Base-by-base conservation (phyloP, 2,888 invertebrate species). In the Mesochorus sp. region DNA sequence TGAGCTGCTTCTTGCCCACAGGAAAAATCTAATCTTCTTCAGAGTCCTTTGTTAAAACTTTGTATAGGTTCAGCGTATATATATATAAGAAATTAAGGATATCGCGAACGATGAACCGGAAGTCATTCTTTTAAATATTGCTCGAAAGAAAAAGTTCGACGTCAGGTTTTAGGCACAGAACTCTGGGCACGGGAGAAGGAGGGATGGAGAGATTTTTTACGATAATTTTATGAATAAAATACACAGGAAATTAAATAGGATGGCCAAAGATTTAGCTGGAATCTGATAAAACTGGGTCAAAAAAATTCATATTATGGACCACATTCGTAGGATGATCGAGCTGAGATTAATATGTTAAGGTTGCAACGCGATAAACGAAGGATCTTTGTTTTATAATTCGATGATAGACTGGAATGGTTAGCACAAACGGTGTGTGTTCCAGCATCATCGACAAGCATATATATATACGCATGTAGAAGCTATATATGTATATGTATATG, bases 301-400 rank as follows among this genome's bases (percentile, higher is more conserved):
- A 34, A 8, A 10, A 8, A 34, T 34, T 34, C 3, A 8, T 8
- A 34, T 10, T 34, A n/a, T n/a, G n/a, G n/a, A 34, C 34, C 34
- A 34, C 10, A 2, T 34, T 8, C n/a, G n/a, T 34, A 10, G 8
- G 4, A 34, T n/a, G 4, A 34, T 34, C 34, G 34, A 34, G 6
- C 1, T 1, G 8, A 34, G 34, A 8, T 8, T 34, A 34, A 34
- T 34, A 10, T 2, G 6, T 34, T 34, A 1, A 10, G 8, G 8
- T 34, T 8, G 34, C 4, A 10, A 5, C 3, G n/a, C 51, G 8
- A 26, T 10, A 21, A 17, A 17, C n/a, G 24, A 8, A 4, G 42
- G 12, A 44, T 44, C 42, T 42, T 61, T 28, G 28, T 61, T 17
- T 14, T 26, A 44, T 26, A 61, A 61, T 28, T 44, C n/a, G 14